Evolutionary conservation across 2,113 vertebrate genomes (phyloP), one percentile per base, ranked within the genome.

Genomic region (Gadus macrocephalus): DNA sequence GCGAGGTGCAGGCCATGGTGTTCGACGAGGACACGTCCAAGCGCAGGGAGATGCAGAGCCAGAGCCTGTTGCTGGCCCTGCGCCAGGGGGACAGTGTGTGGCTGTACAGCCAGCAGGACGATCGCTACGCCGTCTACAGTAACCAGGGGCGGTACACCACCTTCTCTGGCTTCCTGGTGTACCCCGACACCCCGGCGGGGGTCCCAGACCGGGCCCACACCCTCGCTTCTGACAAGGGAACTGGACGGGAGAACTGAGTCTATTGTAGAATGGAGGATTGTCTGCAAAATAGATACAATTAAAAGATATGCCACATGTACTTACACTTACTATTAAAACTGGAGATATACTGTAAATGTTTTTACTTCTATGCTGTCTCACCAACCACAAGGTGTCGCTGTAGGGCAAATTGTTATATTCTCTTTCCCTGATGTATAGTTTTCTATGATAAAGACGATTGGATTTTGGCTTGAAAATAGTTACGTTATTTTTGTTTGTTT

Each of bases 81-180:
- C 77, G 66, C 5, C 72, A 4, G 5, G 92, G 89, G 0, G 90
- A 93, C 65, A 84, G 20, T 0, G 89, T 93, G 53, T 93, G 92
- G 92, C 81, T 93, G 58, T 91, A 93, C 84, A 93, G 92, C 69
- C 91, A 92, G 73, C 92, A 92, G 81, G 89, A 92, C 9, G 87
- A 92, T 58, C 88, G 86, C 5, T 93, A 87, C 3, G 92, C 88
- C 0, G 86, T 93, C 25, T 93, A 93, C 82, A 93, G 92, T 83
- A 93, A 93, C 82, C 91, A 93, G 71, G 92, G 91, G 15, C 83
- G 91, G 62, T 93, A 91, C 84, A 91, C 90, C 66, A 93, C 92
- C 20, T 93, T 93, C 69, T 91, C 91, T 2, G 92, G 92, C 16
- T 93, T 93, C 83, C 80, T 93, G 69, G 74, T 93, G 67, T 93